Conservation (phyloP, 2,113 vertebrate genomes). For the Amphilophus citrinellus region DNA sequence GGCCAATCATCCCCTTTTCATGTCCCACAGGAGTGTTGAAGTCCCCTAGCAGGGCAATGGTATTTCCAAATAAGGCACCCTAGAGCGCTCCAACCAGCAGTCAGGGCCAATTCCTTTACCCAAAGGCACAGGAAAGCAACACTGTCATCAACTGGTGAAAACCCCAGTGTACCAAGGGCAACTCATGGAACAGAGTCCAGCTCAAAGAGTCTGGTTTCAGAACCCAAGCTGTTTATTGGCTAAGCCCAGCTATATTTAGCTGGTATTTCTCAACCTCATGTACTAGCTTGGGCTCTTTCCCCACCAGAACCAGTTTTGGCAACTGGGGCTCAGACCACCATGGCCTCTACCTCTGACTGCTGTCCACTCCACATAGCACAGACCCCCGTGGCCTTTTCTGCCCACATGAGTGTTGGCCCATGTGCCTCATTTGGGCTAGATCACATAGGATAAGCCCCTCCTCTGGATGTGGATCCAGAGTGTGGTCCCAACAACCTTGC, state of each 20-base stretch:
- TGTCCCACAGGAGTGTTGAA: no score
- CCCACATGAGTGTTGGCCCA: background rate
- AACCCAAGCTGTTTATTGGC: background rate
- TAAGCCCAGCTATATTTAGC: background rate
- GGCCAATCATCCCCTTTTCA: background rate
- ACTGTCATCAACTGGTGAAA: background rate
- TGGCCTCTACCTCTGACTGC: background rate
- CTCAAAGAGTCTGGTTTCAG: background rate
- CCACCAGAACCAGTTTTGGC: background rate
- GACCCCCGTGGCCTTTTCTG: background rate
- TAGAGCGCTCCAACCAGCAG: background rate
- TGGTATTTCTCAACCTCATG: no score
- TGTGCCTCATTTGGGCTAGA: background rate
- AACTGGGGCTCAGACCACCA: background rate
- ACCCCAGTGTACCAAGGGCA: background rate
- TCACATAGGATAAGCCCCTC: background rate
- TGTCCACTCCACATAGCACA: background rate
- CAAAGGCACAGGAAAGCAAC: background rate
- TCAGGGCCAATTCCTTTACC: background rate
- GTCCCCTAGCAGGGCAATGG: background rate
- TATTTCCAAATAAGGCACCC: background rate
- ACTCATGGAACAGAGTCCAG: background rate
- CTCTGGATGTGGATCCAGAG: background rate
- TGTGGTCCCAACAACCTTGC: background rate
- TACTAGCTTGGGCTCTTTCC: background rate